These are phyloP conservation scores for Tetramorium alpestre DNA, from an alignment of 1,140 invertebrate species.

Conservation along the genomic window DNA sequence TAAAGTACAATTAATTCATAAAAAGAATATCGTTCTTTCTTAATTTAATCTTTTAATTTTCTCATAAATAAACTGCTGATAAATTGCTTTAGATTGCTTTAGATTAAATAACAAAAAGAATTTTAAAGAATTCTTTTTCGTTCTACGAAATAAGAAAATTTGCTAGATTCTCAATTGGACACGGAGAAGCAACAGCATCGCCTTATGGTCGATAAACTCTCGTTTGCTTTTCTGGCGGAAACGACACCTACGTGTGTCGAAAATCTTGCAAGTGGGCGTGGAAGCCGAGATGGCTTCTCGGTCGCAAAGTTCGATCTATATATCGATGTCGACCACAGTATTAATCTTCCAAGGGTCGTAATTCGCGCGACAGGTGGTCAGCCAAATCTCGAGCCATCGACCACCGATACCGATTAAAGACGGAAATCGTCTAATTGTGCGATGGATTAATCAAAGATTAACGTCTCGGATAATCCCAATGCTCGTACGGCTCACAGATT, in stretches of 20 bases:
- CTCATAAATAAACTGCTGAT: background rate
- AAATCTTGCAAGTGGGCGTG: background rate
- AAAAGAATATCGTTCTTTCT: background rate
- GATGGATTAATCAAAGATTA: background rate
- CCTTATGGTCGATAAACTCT: background rate
- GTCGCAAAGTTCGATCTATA: conserved; percentile 13
- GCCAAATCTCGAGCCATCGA: conserved; percentile 24
- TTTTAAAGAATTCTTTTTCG: background rate
- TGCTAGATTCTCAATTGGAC: background rate
- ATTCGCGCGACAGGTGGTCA: conserved; percentile 68
- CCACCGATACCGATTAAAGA: conserved; percentile 24
- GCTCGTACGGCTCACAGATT: background rate
- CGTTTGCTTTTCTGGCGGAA: conserved; percentile 2
- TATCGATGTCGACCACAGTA: background rate
- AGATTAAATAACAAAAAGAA: background rate
- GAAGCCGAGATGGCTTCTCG: background rate
- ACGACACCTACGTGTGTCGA: background rate
- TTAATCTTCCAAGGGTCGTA: conserved; percentile 59
- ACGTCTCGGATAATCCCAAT: background rate
- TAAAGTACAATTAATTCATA: background rate
- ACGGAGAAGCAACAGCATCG: background rate
- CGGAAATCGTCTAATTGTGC: conserved; percentile 14
- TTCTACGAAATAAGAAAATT: background rate
- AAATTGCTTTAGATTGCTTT: background rate
- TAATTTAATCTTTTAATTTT: background rate